These are phyloP conservation scores for Mus pahari DNA, from an alignment of 2,113 vertebrate genomes.

Conservation along the genomic window DNA sequence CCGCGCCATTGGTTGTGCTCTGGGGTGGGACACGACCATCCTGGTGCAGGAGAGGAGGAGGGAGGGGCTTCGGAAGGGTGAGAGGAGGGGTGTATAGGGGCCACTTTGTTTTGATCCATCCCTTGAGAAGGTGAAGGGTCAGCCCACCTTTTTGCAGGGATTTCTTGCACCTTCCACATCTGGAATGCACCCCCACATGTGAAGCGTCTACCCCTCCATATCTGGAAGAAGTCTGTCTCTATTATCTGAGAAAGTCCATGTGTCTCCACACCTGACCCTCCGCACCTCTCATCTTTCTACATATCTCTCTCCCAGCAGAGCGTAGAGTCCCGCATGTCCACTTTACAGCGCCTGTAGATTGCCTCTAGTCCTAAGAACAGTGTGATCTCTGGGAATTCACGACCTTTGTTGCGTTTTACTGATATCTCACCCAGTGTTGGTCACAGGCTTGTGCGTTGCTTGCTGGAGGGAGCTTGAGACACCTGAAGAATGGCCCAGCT, in stretches of 20 bases:
- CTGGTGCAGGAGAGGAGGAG: background rate
- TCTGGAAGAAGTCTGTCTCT: background rate
- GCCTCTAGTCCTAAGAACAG: background rate
- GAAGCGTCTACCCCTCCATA: background rate
- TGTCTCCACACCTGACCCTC: background rate
- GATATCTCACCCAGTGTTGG: background rate
- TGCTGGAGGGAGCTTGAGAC: background rate
- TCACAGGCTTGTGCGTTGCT: background rate
- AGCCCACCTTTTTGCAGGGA: background rate
- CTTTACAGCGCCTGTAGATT: background rate
- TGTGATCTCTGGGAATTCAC: background rate
- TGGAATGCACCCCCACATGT: background rate
- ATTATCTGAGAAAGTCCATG: background rate
- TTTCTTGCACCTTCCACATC: background rate
- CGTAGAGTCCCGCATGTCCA: background rate
- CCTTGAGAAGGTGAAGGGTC: background rate
- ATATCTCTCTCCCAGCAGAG: background rate
- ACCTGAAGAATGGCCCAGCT: background rate
- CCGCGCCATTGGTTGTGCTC: slow-evolving; percentile 60
- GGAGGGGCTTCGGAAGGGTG: background rate
- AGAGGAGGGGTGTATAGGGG: background rate
- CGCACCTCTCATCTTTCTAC: background rate
- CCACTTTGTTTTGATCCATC: background rate
- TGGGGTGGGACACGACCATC: slow-evolving; percentile 57
- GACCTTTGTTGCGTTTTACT: slow-evolving; percentile 5